Evolutionary conservation across 1,140 invertebrate genomes (phyloP).

Genomic region (honey bee (Apis mellifera)): DNA sequence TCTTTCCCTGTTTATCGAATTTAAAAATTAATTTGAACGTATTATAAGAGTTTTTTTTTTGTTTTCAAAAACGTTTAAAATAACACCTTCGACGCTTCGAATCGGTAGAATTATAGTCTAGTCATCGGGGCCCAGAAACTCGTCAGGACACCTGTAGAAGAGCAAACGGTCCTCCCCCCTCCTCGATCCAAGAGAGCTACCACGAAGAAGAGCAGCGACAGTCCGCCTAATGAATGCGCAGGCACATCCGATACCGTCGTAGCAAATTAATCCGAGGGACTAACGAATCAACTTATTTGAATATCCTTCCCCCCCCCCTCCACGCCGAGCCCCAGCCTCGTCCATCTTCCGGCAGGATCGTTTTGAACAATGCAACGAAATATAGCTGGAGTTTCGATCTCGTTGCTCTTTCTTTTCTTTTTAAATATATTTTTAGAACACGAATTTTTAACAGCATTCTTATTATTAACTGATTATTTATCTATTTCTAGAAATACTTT

Average conservation of each 20-base stretch:
- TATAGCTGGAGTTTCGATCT: not conserved
- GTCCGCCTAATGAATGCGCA: slow-evolving; percentile 64
- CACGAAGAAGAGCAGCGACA: slow-evolving; percentile 43
- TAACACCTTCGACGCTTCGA: slow-evolving; percentile 2
- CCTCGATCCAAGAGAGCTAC: not conserved
- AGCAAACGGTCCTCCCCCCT: not conserved
- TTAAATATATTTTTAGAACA: not conserved
- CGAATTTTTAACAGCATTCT: not conserved
- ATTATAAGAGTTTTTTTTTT: not conserved
- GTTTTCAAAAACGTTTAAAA: not conserved
- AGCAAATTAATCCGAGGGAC: slow-evolving; percentile 67
- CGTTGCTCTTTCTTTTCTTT: too few relatives aligned
- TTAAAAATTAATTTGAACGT: not conserved
- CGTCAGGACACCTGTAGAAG: slow-evolving; percentile 35
- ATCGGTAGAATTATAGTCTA: slow-evolving; percentile 7
- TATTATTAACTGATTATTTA: too few relatives aligned
- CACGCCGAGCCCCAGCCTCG: not conserved
- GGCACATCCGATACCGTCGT: slow-evolving; percentile 66
- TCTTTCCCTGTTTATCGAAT: too few relatives aligned
- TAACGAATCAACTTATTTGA: slow-evolving; percentile 71
- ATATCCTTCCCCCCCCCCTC: slow-evolving; percentile 39
- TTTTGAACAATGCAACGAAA: not conserved
- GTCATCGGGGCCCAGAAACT: slow-evolving; percentile 40
- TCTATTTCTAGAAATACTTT: too few relatives aligned
- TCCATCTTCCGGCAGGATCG: slow-evolving; percentile 5